Conservation (phyloP, 2,797 vertebrate species). For the Ataeniobius toweri region DNA sequence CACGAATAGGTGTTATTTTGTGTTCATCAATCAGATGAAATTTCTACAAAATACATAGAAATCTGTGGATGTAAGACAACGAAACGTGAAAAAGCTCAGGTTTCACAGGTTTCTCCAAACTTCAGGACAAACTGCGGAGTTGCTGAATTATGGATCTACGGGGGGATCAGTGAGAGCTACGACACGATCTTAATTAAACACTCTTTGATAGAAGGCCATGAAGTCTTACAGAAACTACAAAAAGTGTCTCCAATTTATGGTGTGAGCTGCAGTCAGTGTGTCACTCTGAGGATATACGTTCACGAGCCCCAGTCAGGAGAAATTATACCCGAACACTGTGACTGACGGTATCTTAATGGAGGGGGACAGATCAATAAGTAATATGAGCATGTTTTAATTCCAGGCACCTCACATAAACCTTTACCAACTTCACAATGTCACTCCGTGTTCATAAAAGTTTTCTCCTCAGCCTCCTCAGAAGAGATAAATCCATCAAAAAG, state of each 20-base stretch:
- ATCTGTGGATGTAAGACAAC: not conserved
- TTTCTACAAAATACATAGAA: not conserved
- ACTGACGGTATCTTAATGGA: constrained; percentile 79
- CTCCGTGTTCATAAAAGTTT: constrained; percentile 82
- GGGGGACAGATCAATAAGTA: constrained; percentile 81
- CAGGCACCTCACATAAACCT: constrained; percentile 77
- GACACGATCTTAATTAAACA: constrained; percentile 56
- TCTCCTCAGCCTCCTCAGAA: constrained; percentile 54
- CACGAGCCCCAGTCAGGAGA: constrained; percentile 55
- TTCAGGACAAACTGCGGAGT: constrained; percentile 19
- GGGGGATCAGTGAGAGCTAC: constrained; percentile 41
- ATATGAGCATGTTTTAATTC: constrained; percentile 82
- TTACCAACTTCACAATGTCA: constrained; percentile 85
- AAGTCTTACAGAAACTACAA: constrained; percentile 29
- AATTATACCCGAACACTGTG: constrained; percentile 75
- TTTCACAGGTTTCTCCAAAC: constrained; percentile 37
- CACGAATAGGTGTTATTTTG: not conserved
- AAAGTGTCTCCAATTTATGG: constrained; percentile 49
- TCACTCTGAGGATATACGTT: constrained; percentile 63
- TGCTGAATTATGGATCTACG: constrained; percentile 45
- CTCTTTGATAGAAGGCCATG: constrained; percentile 58
- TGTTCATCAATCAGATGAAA: not conserved
- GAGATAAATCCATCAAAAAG: constrained; percentile 77
- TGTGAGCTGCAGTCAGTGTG: constrained; percentile 53
- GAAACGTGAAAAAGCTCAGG: not conserved